Evolutionary conservation across 2,797 vertebrate species (phyloP).

Genomic region (Acanthurus leucopareius): DNA sequence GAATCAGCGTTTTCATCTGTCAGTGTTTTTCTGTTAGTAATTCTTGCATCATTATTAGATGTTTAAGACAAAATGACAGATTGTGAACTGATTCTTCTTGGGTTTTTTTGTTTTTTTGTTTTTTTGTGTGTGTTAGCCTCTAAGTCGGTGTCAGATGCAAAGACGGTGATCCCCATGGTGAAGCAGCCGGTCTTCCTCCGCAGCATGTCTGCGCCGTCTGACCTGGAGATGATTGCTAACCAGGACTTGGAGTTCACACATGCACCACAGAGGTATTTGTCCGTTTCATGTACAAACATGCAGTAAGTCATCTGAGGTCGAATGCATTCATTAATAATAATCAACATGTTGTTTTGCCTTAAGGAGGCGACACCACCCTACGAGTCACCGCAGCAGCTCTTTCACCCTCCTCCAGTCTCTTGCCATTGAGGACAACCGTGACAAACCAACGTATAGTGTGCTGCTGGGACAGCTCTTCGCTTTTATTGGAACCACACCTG

Average conservation of each 20-base stretch:
- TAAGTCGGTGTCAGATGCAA: constrained; percentile 94
- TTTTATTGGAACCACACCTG: constrained; percentile 97
- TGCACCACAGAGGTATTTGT: constrained; percentile 88
- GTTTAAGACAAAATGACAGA: constrained; percentile 1
- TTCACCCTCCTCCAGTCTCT: constrained; percentile 97
- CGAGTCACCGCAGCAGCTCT: constrained; percentile 96
- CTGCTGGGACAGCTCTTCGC: constrained; percentile 98
- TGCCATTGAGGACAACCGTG: constrained; percentile 92
- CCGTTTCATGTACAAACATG: background rate
- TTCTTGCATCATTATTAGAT: background rate
- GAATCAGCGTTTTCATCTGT: background rate
- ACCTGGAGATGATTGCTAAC: constrained; percentile 98
- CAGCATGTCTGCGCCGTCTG: constrained; percentile 98
- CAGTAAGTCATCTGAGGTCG: background rate
- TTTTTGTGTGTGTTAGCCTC: constrained; percentile 85
- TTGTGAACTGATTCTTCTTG: background rate
- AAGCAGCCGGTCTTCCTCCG: constrained; percentile 98
- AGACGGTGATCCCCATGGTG: constrained; percentile 90
- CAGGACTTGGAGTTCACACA: constrained; percentile 96
- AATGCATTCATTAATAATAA: background rate
- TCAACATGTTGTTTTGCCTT: constrained; percentile 3
- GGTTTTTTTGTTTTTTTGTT: background rate
- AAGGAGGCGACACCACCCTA: constrained; percentile 95
- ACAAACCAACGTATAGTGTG: constrained; percentile 97
- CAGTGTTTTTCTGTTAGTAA: background rate